A percentile compares a stretch with the other conserved stretches of the same genome.
phyloP scores from a whole-genome alignment of 1,140 invertebrate species.

The Brachionus koreanus region DNA sequence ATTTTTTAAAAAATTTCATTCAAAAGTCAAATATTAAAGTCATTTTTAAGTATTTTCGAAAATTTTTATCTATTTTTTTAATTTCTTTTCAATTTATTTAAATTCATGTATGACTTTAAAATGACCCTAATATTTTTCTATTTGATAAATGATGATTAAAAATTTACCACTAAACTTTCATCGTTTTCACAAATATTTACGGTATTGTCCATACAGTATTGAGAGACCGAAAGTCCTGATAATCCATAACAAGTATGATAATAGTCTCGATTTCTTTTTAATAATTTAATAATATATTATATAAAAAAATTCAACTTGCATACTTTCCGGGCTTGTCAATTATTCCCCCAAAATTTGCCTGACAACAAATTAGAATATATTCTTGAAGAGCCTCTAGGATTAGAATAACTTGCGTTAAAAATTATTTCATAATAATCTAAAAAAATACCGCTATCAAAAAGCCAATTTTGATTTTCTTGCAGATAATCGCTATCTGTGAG shows the following conservation, averaged over 20 bases:
- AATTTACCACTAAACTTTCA: conserved; percentile 65
- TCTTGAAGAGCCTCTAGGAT: conserved; percentile 73
- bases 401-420: conserved; percentile 49
- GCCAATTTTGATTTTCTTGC: conserved; percentile 28
- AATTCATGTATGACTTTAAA: not conserved
- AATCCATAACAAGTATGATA: conserved; percentile 95
- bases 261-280: conserved; percentile 73
- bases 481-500: not conserved
- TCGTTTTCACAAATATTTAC: conserved; percentile 60
- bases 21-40: too few species aligned
- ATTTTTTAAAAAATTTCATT: not conserved
- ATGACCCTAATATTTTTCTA: not conserved
- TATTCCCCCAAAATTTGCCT: conserved; percentile 80
- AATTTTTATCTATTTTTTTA: not conserved
- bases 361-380: conserved; percentile 88
- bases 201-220: conserved; percentile 68
- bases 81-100: too few species aligned
- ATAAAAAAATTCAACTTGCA: conserved; percentile 46
- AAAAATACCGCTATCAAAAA: conserved; percentile 47
- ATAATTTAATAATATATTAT: conserved; percentile 45
- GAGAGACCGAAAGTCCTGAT: conserved; percentile 87
- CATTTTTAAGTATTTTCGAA: not conserved
- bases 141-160: not conserved
- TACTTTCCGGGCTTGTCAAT: conserved; percentile 93
- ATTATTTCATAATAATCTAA: not conserved